Evolutionary conservation across 2,797 vertebrate genomes (phyloP).

Genomic region (Tarsius wallacei): DNA sequence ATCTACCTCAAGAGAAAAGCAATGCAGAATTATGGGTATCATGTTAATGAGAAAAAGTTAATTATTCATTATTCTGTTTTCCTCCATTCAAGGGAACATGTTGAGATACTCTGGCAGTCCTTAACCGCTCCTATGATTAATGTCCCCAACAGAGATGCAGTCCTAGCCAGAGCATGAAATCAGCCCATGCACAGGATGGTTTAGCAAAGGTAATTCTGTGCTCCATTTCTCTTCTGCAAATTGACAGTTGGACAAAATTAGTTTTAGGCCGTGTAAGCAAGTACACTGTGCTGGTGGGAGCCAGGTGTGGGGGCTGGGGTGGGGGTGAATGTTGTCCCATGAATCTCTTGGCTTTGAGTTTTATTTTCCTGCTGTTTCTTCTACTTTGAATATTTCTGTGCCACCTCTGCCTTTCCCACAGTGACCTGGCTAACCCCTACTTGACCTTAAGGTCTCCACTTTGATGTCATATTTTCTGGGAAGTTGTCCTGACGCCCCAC

Average conservation of each 20-base stretch:
- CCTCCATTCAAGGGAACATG: slow-evolving; percentile 28
- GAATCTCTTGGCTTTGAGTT: neutral
- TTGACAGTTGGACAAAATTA: neutral
- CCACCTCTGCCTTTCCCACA: too few species aligned
- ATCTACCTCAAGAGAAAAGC: slow-evolving; percentile 42
- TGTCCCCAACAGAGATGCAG: slow-evolving; percentile 6
- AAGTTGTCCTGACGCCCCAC: neutral
- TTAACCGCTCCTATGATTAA: slow-evolving; percentile 65
- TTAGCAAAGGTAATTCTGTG: slow-evolving; percentile 46
- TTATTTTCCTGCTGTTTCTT: neutral
- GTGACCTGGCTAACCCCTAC: neutral
- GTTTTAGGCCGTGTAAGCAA: fast-evolving
- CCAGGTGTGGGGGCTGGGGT: neutral
- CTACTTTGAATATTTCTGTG: neutral
- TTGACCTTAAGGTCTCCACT: neutral
- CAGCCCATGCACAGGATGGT: slow-evolving; percentile 42
- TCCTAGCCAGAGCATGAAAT: neutral
- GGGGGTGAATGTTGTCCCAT: fast-evolving
- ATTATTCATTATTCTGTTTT: slow-evolving; percentile 70
- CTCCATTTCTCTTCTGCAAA: slow-evolving; percentile 35
- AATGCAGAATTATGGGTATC: slow-evolving; percentile 26
- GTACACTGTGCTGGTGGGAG: neutral
- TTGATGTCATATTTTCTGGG: neutral
- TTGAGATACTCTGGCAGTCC: slow-evolving; percentile 43
- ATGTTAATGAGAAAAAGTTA: slow-evolving; percentile 75